phyloP scores from a whole-genome alignment of 2,888 invertebrate species.

The Busseola fusca region DNA sequence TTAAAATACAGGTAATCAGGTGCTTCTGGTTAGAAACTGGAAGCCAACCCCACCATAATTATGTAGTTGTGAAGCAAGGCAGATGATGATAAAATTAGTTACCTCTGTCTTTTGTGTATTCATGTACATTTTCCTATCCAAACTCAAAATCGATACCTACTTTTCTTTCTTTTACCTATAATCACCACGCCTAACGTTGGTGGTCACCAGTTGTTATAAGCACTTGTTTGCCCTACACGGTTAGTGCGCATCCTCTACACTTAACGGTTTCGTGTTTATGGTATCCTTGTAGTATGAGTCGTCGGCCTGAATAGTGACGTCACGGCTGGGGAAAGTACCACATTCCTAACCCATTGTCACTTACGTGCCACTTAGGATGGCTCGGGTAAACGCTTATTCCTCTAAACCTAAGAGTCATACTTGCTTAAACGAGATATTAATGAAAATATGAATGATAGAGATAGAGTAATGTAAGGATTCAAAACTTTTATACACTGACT shows the following conservation, averaged over 20 bases:
- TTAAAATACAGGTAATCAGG: background rate
- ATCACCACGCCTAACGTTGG: background rate
- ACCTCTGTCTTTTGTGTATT: background rate
- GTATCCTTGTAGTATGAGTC: constrained; percentile 63
- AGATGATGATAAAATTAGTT: background rate
- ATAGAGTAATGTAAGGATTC: background rate
- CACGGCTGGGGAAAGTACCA: constrained; percentile 75
- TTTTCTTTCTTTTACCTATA: background rate
- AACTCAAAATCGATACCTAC: background rate
- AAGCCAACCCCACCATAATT: background rate
- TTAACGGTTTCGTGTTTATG: constrained; percentile 55
- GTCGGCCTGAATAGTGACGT: constrained; percentile 67
- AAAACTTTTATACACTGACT: background rate
- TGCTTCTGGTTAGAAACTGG: background rate
- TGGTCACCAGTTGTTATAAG: background rate
- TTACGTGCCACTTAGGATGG: constrained; percentile 49
- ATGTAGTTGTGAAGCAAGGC: background rate
- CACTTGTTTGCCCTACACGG: constrained; percentile 27
- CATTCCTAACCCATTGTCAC: constrained; percentile 68
- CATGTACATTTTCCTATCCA: background rate
- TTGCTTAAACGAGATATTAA: background rate
- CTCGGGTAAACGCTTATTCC: constrained; percentile 30
- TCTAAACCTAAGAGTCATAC: constrained; percentile 9
- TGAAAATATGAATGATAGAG: background rate
- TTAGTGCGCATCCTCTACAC: constrained; percentile 41